A percentile compares a stretch with the other conserved stretches of the same genome.
Conservation (phyloP, 1,140 invertebrate genomes). For the Diabrotica virgifera region DNA sequence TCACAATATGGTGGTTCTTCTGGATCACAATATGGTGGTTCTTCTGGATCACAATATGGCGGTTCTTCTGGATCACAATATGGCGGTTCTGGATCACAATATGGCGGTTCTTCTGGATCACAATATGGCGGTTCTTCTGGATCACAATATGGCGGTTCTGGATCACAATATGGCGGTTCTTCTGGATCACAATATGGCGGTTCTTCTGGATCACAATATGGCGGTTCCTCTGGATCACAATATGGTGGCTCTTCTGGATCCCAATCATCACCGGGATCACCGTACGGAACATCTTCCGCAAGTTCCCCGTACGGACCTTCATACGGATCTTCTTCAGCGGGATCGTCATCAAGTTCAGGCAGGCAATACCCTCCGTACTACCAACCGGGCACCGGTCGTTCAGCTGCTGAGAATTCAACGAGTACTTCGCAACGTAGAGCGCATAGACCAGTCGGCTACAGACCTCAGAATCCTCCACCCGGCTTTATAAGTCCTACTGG, state of each 20-base stretch:
- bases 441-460: background rate
- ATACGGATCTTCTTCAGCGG: background rate
- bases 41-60: background rate
- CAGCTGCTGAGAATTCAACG: background rate
- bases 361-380: background rate
- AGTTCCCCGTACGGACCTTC: background rate
- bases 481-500: background rate
- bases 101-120: background rate
- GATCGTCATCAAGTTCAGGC: background rate
- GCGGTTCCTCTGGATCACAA: background rate
- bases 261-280: background rate
- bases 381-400: background rate
- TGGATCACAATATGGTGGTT: background rate
- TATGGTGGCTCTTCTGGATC: background rate
- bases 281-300: background rate
- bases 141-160: background rate
- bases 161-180: background rate
- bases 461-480: background rate
- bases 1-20: background rate
- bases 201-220: background rate
- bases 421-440: background rate
- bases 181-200: background rate
- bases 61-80: background rate
- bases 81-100: background rate
- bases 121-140: background rate